Evolutionary conservation across 2,797 vertebrate species (phyloP).

Genomic region (Paramormyrops hopkinsi): DNA sequence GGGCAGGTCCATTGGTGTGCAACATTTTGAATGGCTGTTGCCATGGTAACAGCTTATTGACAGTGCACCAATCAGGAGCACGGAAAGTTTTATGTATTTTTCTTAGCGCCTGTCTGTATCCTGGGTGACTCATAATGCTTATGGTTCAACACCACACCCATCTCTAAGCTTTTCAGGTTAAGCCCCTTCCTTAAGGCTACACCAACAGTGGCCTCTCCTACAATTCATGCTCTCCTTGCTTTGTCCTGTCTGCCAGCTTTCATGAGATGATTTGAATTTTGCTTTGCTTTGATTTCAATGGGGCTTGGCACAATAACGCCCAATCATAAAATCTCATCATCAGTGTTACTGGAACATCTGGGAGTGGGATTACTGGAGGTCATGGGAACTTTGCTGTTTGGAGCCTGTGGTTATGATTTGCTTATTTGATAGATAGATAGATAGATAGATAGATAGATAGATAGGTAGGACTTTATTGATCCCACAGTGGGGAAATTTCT

Average conservation of each 20-base stretch:
- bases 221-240: not conserved
- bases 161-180: not conserved
- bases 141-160: not conserved
- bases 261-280: not conserved
- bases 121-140: not conserved
- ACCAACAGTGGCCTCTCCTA: not conserved
- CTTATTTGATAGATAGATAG: not conserved
- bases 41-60: not conserved
- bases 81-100: not conserved
- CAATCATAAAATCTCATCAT: not conserved
- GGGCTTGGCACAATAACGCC: not conserved
- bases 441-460: too few species aligned
- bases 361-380: not conserved
- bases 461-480: too few species aligned
- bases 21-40: not conserved
- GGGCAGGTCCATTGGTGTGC: constrained; percentile 4
- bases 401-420: not conserved
- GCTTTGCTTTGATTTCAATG: not conserved
- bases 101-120: not conserved
- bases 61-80: not conserved
- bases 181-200: not conserved
- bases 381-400: not conserved
- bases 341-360: not conserved
- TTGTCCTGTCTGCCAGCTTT: not conserved
- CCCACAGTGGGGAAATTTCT: too few species aligned